Base-by-base conservation (phyloP, 2,888 invertebrate genomes). In the Plagiodera versicolora region DNA sequence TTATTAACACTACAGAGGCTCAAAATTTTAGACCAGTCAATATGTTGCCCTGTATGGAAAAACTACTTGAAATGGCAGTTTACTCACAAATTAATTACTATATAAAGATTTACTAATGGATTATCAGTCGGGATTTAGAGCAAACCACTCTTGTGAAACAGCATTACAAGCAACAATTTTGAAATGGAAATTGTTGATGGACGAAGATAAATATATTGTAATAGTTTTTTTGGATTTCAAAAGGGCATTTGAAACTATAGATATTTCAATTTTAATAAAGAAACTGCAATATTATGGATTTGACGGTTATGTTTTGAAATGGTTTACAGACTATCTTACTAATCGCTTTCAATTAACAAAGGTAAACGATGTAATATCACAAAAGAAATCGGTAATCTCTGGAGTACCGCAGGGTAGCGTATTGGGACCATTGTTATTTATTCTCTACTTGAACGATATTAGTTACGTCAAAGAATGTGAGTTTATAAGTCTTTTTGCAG, bases 341-440 rank as follows among this genome's bases (percentile, higher is more conserved):
- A 32, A 32, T 32, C 11, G 32, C 32, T 32, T 32, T 32, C 32
- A 32, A 32, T 32, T 11, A 32, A 32, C 11, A 32, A 32, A 32
- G 32, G 32, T 32, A 32, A 32, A 32, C 11, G 8, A 32, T 32
- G 32, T 32, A 32, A 10, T 32, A 32, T 32, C 32, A 32, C 32
- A 10, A 32, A 32, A 32, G 32, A 10, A 32, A 32, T 32, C 32
- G 11, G 11, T 32, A 32, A 32, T 32, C 48, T 18, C 19, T 48
- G 48, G 48, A 19, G 48, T 48, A 48, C 48, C 48, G 18, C 48
- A 48, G 48, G 48, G 6, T 32, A 48, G 48, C 19, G 48, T 48
- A 18, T 48, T 48, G 20, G 19, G 17, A 24, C 48, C 48, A 18
- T 11, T 19, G 1, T 19, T 48, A 48, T 48, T 48, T 19, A 48